phyloP scores from a whole-genome alignment of 2,113 vertebrate species.

The Saccopteryx leptura region DNA sequence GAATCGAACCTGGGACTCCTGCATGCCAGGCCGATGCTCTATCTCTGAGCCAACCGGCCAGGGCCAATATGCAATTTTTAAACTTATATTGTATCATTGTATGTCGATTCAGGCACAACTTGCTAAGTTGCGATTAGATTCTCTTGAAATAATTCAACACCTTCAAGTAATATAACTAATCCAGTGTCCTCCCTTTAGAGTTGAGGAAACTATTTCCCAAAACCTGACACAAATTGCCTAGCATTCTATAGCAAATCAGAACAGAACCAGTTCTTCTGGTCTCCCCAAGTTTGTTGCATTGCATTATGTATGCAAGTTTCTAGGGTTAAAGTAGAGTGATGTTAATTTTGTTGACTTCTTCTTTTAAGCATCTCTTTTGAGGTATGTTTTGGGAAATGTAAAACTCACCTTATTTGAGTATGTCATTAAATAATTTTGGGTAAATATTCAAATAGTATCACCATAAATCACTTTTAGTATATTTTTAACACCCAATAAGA shows the following conservation, averaged over 20 bases:
- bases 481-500: background rate
- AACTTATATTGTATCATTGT: too few relatives aligned
- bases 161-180: background rate
- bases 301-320: rapidly evolving
- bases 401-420: background rate
- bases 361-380: background rate
- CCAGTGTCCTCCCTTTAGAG: background rate
- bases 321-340: background rate
- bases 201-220: background rate
- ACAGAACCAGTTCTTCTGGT: background rate
- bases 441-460: background rate
- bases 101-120: background rate
- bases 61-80: background rate
- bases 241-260: background rate
- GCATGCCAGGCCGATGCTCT: too few relatives aligned
- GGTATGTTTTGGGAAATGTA: background rate
- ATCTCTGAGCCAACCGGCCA: too few relatives aligned
- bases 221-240: background rate
- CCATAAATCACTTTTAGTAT: background rate
- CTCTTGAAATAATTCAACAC: background rate
- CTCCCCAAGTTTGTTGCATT: background rate
- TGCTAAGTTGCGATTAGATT: background rate
- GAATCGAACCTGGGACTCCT: too few relatives aligned
- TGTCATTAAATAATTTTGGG: background rate
- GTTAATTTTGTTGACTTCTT: background rate